Conservation (phyloP, 2,888 invertebrate genomes). For the Andrena bicolor region DNA sequence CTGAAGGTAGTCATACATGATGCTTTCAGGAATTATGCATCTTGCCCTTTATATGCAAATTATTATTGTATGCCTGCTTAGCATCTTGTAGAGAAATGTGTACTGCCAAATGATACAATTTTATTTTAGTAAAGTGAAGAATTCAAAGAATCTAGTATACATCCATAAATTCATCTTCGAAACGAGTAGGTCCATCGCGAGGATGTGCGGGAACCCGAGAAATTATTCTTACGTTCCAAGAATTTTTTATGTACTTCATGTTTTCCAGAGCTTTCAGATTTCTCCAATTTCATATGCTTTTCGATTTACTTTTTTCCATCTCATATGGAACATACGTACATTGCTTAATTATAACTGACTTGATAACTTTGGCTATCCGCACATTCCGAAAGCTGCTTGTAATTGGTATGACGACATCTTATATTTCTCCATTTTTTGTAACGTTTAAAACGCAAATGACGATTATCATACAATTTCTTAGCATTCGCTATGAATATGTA, state of each 20-base stretch:
- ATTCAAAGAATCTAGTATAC: constrained; percentile 42
- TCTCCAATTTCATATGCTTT: constrained; percentile 26
- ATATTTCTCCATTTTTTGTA: constrained; percentile 67
- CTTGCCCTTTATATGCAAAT: constrained; percentile 73
- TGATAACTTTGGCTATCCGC: constrained; percentile 50
- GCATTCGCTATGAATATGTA: constrained; percentile 61
- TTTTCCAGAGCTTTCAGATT: background rate
- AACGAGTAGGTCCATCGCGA: constrained; percentile 62
- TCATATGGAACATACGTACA: background rate
- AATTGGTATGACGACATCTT: constrained; percentile 53
- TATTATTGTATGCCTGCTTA: constrained; percentile 87
- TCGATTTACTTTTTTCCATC: constrained; percentile 2
- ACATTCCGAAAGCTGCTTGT: constrained; percentile 61
- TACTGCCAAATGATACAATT: constrained; percentile 63
- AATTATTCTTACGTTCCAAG: background rate
- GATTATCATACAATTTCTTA: constrained; percentile 48
- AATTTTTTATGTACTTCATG: background rate
- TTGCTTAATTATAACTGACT: constrained; percentile 25
- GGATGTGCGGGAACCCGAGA: constrained; percentile 58
- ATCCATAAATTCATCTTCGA: constrained; percentile 11
- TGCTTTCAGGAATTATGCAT: constrained; percentile 78
- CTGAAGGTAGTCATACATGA: constrained; percentile 81
- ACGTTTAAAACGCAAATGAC: constrained; percentile 35
- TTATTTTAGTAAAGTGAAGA: constrained; percentile 56
- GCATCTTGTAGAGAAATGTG: constrained; percentile 84